A percentile compares a stretch with the other conserved stretches of the same genome.
phyloP scores from a whole-genome alignment of 2,888 invertebrate genomes.

The Hedychridium roseum region DNA sequence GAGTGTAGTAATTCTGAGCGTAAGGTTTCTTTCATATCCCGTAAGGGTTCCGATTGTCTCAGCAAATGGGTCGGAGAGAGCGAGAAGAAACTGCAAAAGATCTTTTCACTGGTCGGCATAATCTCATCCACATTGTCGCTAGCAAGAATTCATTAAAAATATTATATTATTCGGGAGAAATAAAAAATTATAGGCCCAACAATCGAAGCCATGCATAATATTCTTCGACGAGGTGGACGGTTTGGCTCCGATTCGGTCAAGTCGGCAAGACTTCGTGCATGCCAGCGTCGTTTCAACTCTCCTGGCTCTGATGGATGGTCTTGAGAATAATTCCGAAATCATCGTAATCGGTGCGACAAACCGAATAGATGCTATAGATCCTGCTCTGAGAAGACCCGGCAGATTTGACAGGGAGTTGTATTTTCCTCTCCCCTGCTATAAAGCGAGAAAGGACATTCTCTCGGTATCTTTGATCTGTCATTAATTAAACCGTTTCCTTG shows the following conservation, averaged over 20 bases:
- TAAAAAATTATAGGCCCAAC: conserved; percentile 71
- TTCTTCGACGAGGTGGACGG: conserved; percentile 95
- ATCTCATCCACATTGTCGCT: background rate
- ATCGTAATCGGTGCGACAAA: conserved; percentile 93
- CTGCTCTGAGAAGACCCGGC: conserved; percentile 87
- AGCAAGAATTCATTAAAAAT: background rate
- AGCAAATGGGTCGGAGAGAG: conserved; percentile 96
- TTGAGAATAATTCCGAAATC: conserved; percentile 83
- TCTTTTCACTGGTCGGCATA: conserved; percentile 29
- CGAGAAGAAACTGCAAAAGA: conserved; percentile 80
- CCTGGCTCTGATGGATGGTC: conserved; percentile 88
- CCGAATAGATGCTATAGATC: conserved; percentile 88
- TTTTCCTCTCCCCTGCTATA: conserved; percentile 80
- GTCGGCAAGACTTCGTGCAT: conserved; percentile 91
- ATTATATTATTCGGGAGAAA: background rate
- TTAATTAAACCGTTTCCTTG: background rate
- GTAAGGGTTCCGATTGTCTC: conserved; percentile 90
- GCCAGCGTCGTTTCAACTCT: conserved; percentile 89
- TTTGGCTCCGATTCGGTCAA: conserved; percentile 85
- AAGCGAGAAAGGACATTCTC: conserved; percentile 81
- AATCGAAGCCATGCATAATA: conserved; percentile 87
- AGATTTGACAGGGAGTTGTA: conserved; percentile 89
- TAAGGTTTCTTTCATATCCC: conserved; percentile 88
- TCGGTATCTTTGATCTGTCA: conserved; percentile 67
- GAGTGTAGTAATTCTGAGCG: conserved; percentile 81